Base-by-base conservation (phyloP, 92 coral and sea anemone species). In the Epizoanthus ramosus region DNA sequence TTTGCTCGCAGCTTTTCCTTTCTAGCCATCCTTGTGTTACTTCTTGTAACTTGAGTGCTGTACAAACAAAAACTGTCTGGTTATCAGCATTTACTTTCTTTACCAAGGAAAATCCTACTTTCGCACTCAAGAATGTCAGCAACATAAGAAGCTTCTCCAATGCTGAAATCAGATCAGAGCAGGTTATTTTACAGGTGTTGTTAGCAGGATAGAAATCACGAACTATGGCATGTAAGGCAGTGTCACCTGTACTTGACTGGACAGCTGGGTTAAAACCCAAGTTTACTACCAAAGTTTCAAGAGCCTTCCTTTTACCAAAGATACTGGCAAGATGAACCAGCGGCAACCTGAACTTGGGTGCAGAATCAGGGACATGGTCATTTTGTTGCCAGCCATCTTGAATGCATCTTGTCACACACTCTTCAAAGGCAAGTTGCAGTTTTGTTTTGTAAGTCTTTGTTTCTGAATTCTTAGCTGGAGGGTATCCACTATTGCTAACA, bases 181-280 rank as follows among this genome's bases (percentile, higher is more conserved):
- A n/a, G 75, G 57, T 6, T 57, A 41, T 4, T 25, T 43, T 21
- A 16, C 16, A 17, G 17, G 18, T 71, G 12, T 71, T 45, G 17
- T 7, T 71, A 18, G 57, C 75, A 6, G 57, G 50, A 37, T 71
- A 71, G 75, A 41, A 71, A 71, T 71, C 25, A 4, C 58, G 57
- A 33, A 71, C 75, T 19, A 71, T 47, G 15, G 58, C 58, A 71
- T 71, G 75, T 8, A 71, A n/a, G 2, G 75, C 75, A 71, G 75
- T 71, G 57, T 71, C 75, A 71, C 75, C 75, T 39, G 33, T 39
- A 45, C 33, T 71, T 6, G 75, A 71, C 31, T 71, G 75, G 45
- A 71, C 75, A 8, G 75, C 75, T 71, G 75, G 75, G 56, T 45
- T n/a, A 9, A 71, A 71, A 5, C 58, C 58, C 54, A 71, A 71